These are phyloP conservation scores for Poecile montanus DNA, from an alignment of 2,797 vertebrate species.

Conservation along the genomic window DNA sequence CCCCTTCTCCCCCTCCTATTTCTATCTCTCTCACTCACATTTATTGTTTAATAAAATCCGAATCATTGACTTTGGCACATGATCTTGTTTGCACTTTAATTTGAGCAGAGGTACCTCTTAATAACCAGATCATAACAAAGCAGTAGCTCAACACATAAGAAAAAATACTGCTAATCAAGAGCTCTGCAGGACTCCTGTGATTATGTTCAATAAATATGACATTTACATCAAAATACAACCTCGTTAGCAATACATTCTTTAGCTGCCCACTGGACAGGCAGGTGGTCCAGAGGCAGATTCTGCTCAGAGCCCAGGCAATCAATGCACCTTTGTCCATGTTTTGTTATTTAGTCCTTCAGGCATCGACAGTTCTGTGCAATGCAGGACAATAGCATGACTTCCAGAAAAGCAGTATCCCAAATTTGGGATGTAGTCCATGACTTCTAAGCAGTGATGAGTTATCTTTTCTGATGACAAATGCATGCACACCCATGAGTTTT, in stretches of 20 bases:
- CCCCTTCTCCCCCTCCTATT: not conserved
- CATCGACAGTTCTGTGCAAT: fast-evolving
- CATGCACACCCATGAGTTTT: not conserved
- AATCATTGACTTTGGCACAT: not conserved
- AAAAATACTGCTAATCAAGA: not conserved
- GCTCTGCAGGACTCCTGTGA: not conserved
- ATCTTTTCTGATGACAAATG: not conserved
- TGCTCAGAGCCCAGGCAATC: not conserved
- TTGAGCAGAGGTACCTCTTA: not conserved
- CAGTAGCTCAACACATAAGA: not conserved
- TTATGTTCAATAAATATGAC: not conserved
- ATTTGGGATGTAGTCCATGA: fast-evolving
- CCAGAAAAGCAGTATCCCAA: not conserved
- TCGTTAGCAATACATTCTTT: not conserved
- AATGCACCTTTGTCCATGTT: not conserved
- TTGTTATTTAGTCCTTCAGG: not conserved
- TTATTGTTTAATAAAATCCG: not conserved
- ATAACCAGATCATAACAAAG: not conserved
- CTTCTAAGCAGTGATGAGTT: not conserved
- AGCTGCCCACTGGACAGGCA: not conserved
- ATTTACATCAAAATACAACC: not conserved
- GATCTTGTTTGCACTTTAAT: not conserved
- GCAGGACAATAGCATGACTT: not conserved
- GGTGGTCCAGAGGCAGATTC: not conserved
- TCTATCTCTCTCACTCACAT: not conserved